phyloP scores from a whole-genome alignment of 2,888 invertebrate species.

The Eremobia ochroleuca region DNA sequence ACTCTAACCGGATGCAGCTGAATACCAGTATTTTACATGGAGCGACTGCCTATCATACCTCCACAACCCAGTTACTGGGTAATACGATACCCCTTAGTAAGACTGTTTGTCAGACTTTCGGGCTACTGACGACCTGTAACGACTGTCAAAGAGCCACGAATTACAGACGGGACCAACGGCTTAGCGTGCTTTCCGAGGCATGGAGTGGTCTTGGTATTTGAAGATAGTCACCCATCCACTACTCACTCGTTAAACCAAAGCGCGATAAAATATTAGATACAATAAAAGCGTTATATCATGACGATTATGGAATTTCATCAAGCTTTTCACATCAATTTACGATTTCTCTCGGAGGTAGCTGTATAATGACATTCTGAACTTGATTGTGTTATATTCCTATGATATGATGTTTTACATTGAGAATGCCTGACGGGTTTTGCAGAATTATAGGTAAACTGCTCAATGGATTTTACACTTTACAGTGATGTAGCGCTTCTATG shows the following conservation, averaged over 20 bases:
- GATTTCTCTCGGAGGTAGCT: constrained; percentile 43
- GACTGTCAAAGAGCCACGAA: too few relatives aligned
- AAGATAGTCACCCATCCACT: too few relatives aligned
- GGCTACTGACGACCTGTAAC: too few relatives aligned
- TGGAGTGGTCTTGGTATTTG: too few relatives aligned
- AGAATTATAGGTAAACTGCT: constrained; percentile 29
- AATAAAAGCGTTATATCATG: constrained; percentile 41
- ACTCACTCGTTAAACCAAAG: constrained; percentile 22
- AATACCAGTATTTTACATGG: too few relatives aligned
- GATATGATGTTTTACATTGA: constrained; percentile 2
- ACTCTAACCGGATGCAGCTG: too few relatives aligned
- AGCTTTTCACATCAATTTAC: constrained; percentile 51
- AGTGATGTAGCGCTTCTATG: not conserved
- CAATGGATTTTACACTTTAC: not conserved
- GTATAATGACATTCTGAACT: constrained; percentile 14
- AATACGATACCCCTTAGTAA: too few relatives aligned
- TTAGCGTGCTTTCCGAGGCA: too few relatives aligned
- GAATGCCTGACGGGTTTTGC: constrained; percentile 8
- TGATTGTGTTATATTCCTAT: constrained; percentile 25
- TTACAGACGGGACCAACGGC: too few relatives aligned
- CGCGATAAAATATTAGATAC: constrained; percentile 17
- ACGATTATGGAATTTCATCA: constrained; percentile 29
- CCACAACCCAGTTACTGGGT: too few relatives aligned
- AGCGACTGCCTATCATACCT: too few relatives aligned
- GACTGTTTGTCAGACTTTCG: too few relatives aligned